These are phyloP conservation scores for Pharmacophagus antenor DNA, from an alignment of 2,888 invertebrate species.

Conservation along the genomic window DNA sequence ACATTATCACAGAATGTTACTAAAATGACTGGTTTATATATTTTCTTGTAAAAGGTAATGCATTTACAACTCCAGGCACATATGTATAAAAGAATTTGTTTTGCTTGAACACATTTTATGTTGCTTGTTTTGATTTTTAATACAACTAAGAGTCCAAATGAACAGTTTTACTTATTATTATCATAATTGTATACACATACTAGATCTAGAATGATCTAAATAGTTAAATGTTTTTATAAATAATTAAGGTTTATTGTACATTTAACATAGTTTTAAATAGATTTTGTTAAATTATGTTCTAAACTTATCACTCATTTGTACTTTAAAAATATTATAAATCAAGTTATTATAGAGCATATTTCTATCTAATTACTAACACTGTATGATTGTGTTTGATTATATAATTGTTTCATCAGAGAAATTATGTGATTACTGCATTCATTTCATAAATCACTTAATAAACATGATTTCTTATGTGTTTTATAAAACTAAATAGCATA, in stretches of 20 bases:
- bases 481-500: background rate
- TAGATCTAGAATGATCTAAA: background rate
- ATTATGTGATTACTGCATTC: background rate
- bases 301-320: too few relatives aligned
- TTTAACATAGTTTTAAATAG: too few relatives aligned
- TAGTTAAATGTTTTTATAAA: background rate
- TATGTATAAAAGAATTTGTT: background rate
- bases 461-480: background rate
- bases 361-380: background rate
- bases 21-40: background rate
- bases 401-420: background rate
- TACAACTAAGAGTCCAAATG: background rate
- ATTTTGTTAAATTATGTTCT: too few relatives aligned
- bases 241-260: too few relatives aligned
- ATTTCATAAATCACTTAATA: background rate
- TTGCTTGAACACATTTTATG: conserved; percentile 4
- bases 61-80: background rate
- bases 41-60: background rate
- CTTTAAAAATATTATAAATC: background rate
- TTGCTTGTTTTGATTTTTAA: background rate
- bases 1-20: background rate
- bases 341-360: background rate
- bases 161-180: background rate
- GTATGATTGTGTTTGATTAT: background rate
- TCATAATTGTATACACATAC: background rate